phyloP scores from a whole-genome alignment of 2,888 invertebrate genomes.

The Cryptosula pallasiana region DNA sequence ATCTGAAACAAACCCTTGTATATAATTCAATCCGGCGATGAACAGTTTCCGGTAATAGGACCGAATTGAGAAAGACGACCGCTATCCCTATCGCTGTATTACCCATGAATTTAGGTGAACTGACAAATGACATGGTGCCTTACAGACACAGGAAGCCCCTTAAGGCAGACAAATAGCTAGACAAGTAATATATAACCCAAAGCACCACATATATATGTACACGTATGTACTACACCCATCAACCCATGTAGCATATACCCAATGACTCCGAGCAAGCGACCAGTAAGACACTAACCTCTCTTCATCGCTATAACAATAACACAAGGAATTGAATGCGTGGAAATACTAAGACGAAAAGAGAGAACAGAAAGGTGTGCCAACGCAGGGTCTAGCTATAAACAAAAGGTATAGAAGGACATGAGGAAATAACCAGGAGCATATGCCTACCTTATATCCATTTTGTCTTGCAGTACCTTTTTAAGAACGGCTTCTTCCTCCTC shows the following conservation, averaged over 20 bases:
- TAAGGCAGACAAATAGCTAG: too few relatives aligned
- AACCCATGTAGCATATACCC: neutral
- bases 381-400: neutral
- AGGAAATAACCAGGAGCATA: neutral
- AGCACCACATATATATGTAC: neutral
- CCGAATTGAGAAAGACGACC: too few relatives aligned
- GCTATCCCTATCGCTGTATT: too few relatives aligned
- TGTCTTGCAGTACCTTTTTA: conserved; percentile 76
- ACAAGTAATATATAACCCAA: too few relatives aligned
- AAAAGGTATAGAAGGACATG: neutral
- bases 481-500: conserved; percentile 76
- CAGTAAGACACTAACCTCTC: neutral
- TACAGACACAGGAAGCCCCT: too few relatives aligned
- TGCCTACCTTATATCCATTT: conserved; percentile 73
- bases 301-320: conserved; percentile 8
- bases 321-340: too few relatives aligned
- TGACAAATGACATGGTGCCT: too few relatives aligned
- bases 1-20: too few relatives aligned
- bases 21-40: too few relatives aligned
- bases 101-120: too few relatives aligned
- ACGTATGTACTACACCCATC: neutral
- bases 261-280: neutral
- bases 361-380: neutral
- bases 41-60: too few relatives aligned
- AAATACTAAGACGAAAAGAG: too few relatives aligned